Evolutionary conservation across 2,797 vertebrate species (phyloP).

Genomic region (Limnodromus scolopaceus): DNA sequence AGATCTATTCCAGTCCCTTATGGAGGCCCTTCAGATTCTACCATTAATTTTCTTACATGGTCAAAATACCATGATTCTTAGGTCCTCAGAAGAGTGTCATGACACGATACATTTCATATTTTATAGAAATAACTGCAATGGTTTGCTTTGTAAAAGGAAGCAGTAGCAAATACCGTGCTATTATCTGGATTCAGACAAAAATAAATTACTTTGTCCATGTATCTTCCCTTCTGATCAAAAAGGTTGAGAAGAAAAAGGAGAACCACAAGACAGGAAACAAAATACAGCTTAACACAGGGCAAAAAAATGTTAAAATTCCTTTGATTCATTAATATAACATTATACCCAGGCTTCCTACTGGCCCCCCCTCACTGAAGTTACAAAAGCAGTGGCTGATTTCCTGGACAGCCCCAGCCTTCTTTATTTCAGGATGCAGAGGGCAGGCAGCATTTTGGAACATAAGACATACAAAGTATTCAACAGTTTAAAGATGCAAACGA

Average conservation of each 20-base stretch:
- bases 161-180: neutral
- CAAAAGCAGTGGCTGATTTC: neutral
- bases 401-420: neutral
- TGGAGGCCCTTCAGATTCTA: neutral
- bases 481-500: neutral
- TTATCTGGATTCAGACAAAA: neutral
- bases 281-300: neutral
- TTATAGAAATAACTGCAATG: neutral
- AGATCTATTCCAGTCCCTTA: neutral
- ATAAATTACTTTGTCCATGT: neutral
- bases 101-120: neutral
- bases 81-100: neutral
- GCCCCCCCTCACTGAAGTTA: neutral
- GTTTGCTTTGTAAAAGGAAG: neutral
- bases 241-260: neutral
- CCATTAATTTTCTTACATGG: neutral
- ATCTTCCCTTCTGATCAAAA: neutral
- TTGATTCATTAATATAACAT: neutral
- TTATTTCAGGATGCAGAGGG: neutral
- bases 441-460: neutral
- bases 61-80: neutral
- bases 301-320: neutral
- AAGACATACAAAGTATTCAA: neutral
- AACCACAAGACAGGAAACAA: neutral
- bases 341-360: neutral